phyloP scores from a whole-genome alignment of 1,140 invertebrate genomes.

The Solen grandis region DNA sequence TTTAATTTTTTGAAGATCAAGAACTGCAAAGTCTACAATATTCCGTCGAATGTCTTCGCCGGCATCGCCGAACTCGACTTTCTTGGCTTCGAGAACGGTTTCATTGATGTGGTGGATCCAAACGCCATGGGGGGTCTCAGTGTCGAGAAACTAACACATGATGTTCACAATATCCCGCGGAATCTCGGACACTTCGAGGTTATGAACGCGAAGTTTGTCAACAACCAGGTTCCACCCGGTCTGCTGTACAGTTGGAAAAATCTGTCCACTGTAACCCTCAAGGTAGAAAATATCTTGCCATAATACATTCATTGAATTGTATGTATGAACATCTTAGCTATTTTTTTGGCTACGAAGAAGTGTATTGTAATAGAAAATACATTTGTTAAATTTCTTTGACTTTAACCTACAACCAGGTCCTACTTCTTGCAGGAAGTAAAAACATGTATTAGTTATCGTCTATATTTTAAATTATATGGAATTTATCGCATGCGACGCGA shows the following conservation, averaged over 20 bases:
- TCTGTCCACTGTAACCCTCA: constrained; percentile 4
- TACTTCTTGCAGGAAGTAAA: too few relatives aligned
- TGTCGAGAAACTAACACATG: constrained; percentile 4
- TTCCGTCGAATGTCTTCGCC: constrained; percentile 14
- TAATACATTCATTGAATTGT: too few relatives aligned
- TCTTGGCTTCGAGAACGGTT: constrained; percentile 17
- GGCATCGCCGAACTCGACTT: constrained; percentile 12
- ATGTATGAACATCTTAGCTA: too few relatives aligned
- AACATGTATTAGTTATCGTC: too few relatives aligned
- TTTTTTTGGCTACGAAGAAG: too few relatives aligned
- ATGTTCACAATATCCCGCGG: constrained; percentile 5
- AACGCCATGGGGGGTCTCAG: constrained; percentile 27
- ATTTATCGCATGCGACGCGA: too few relatives aligned
- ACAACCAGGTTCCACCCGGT: constrained; percentile 32
- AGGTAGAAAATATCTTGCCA: too few relatives aligned
- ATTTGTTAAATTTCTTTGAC: too few relatives aligned
- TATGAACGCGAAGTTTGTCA: not conserved
- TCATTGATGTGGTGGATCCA: constrained; percentile 27
- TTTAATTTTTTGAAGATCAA: constrained; percentile 14
- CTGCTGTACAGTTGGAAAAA: constrained; percentile 45
- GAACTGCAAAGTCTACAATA: constrained; percentile 10
- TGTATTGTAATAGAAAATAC: too few relatives aligned
- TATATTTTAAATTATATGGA: too few relatives aligned
- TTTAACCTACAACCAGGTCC: too few relatives aligned
- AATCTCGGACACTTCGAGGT: constrained; percentile 20